Evolutionary conservation across 1,140 invertebrate species (phyloP), one percentile per base, ranked within the genome.

Genomic region (Uloborus diversus): DNA sequence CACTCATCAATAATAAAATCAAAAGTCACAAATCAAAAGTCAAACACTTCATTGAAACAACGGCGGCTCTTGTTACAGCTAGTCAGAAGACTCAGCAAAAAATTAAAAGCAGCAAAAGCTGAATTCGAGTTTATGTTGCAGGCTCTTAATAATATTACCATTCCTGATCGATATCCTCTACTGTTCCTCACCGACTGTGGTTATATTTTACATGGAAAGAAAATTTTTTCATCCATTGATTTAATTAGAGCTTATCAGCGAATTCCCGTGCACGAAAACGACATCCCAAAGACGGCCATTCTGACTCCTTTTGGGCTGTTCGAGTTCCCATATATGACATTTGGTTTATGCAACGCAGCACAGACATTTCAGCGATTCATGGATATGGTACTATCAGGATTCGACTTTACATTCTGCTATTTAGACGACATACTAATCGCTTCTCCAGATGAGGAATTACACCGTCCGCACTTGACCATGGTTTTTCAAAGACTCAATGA

Each of bases 391-490:
- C 30, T 75, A 1, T 30, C 53, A 17, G 61, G 61, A 64, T 64
- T 37, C n/a, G 61, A 64, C 33, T 64, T 64, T 37, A 20, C 57
- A 35, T 64, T 64, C 33, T 64, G 33, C 28, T 64, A 64, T 64
- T 20, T 64, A 37, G 61, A 64, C 23, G 28, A 64, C 25, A 81
- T 91, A 42, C 83, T 90, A 2, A 83, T 91, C 4, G 87, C 84
- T 47, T 86, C 84, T 3, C 61, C 83, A 7, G 75, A 80, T 27
- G 82, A 82, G 68, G 81, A 85, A 9, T 81, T 85, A 25, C 88
- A 89, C 66, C 59, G 83, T 0, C 27, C 57, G 17, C 85, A 89
- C 68, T 56, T 89, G 3, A 37, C 70, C 9, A 53, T 76, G 32
- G 81, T 89, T 2, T 84, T 89, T 30, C 20, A 83, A 25, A 66